Base-by-base conservation (phyloP, 2,888 invertebrate species). In the Ennomos quercinarius region DNA sequence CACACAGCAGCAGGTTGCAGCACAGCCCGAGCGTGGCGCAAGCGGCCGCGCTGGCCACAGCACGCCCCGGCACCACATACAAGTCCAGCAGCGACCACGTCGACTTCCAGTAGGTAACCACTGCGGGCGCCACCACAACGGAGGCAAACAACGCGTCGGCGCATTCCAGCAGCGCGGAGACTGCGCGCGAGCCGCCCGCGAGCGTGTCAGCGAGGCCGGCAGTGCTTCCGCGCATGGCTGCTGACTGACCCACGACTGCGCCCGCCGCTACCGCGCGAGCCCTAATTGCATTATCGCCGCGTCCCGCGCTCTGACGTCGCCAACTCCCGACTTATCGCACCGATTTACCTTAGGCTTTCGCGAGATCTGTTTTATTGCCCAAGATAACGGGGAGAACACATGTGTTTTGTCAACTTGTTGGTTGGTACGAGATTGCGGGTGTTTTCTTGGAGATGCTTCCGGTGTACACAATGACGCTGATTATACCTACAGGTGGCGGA, bases 71-170 rank as follows among this genome's bases (percentile, higher is more conserved):
- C 68, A 95, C 94, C 57, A 97, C 93, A 82, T 96, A 95, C 51
- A 94, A 80, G 78, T 95, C 96, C 93, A 96, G 95, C 50, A 97
- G 93, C 45, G 94, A 94, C 97, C 97, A 98, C 46, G 96, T 96
- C 67, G 97, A 96, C 66, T 97, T 94, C 98, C 98, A 97, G 85
- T 97, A 97, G 64, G 95, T 94, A 57, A 98, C 96, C 48, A 97
- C 97, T 56, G 95, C 94, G 10, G 97, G 97, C 1, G 96, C 96
- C 12, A 97, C 95, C 38, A 97, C 93, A 10, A 94, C 78, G 67
- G 95, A 94, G 51, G 97, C 95, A 81, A 97, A 93, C 13, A 95
- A 77, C 38, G 94, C 93, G 84, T 97, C 97, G 64, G 97, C 89
- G 68, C 95, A 82, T 63, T 95, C 94, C 52, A 97, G 93, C 50